These are phyloP conservation scores for Teleogryllus oceanicus DNA, from an alignment of 2,888 invertebrate species.

Conservation along the genomic window DNA sequence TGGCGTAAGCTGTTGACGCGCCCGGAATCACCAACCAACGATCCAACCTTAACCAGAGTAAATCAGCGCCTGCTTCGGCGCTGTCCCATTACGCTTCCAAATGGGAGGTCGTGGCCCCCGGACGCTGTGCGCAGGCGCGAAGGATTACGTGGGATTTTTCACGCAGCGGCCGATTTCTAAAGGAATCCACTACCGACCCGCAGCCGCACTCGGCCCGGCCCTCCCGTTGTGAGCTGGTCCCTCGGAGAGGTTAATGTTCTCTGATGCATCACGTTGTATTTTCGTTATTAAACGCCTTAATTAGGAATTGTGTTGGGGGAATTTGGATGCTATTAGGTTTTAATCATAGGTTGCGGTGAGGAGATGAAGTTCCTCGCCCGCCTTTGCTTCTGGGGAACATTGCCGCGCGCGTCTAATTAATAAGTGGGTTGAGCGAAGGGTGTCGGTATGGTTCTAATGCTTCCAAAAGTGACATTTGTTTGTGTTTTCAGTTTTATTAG, in stretches of 20 bases:
- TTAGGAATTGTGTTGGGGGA: constrained; percentile 11
- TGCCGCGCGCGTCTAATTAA: too few relatives aligned
- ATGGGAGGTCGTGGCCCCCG: neutral
- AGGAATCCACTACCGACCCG: neutral
- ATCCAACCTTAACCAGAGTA: neutral
- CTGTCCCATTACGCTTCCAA: neutral
- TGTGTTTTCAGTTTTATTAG: too few relatives aligned
- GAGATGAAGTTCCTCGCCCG: neutral
- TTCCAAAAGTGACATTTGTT: too few relatives aligned
- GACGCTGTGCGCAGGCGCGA: neutral
- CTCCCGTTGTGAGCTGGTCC: neutral
- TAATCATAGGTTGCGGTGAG: neutral
- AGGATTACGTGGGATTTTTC: neutral
- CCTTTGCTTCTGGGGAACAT: neutral
- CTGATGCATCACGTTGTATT: constrained; percentile 18
- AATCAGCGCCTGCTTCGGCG: neutral
- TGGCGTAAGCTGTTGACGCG: too few relatives aligned
- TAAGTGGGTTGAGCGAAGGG: too few relatives aligned
- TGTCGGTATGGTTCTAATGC: too few relatives aligned
- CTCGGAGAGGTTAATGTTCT: neutral
- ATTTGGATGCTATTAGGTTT: constrained; percentile 5
- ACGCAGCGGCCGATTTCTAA: neutral
- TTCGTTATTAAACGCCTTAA: constrained; percentile 4
- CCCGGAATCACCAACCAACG: too few relatives aligned
- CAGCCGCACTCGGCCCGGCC: neutral